These are phyloP conservation scores for Caenorhabditis doughertyi DNA, from an alignment of 2,888 invertebrate species.

Conservation along the genomic window DNA sequence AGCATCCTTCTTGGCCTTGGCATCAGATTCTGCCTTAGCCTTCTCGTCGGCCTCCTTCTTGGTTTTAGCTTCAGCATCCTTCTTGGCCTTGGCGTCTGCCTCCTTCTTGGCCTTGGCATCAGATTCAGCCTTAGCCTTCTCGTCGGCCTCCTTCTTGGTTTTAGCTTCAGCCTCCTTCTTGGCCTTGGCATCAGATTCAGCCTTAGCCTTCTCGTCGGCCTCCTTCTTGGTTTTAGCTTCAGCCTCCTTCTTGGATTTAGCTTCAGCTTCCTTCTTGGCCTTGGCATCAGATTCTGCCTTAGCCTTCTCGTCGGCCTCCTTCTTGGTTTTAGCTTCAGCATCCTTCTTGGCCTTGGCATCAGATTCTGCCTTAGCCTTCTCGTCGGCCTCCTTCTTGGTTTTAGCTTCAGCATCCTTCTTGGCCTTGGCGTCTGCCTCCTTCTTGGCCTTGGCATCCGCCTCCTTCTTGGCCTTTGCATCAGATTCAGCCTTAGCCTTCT, in stretches of 20 bases:
- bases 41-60: conserved; percentile 54
- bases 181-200: conserved; percentile 41
- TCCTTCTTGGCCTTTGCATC: conserved; percentile 35
- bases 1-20: conserved; percentile 36
- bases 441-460: conserved; percentile 24
- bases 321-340: conserved; percentile 37
- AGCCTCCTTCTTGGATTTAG: conserved; percentile 37
- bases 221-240: conserved; percentile 51
- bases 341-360: conserved; percentile 50
- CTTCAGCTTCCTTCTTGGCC: conserved; percentile 39
- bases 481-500: background rate
- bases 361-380: conserved; percentile 31
- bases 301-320: conserved; percentile 47
- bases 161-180: conserved; percentile 23
- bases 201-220: conserved; percentile 18
- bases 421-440: conserved; percentile 37
- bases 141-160: conserved; percentile 27
- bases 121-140: conserved; percentile 1
- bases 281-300: conserved; percentile 32
- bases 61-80: conserved; percentile 29
- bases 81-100: conserved; percentile 40
- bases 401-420: conserved; percentile 37
- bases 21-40: conserved; percentile 41
- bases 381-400: conserved; percentile 38
- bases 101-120: conserved; percentile 45